These are phyloP conservation scores for Allobates femoralis DNA, from an alignment of 2,797 vertebrate species.

Conservation along the genomic window DNA sequence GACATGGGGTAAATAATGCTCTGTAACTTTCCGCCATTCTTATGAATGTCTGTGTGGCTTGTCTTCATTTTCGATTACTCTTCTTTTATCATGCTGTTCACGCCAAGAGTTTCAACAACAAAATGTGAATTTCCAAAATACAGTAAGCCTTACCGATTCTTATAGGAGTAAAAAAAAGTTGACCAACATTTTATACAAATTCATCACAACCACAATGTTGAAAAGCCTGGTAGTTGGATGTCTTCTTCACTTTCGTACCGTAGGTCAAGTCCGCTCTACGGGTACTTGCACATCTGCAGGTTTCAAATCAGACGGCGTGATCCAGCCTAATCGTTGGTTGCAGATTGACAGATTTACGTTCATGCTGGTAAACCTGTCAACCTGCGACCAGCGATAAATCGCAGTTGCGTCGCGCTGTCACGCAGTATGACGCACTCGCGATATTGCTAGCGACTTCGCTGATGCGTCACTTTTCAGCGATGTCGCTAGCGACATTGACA, in stretches of 20 bases:
- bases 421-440: too few species aligned
- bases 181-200: background rate
- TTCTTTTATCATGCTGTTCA: background rate
- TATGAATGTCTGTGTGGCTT: slow-evolving; percentile 8
- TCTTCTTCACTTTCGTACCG: background rate
- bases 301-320: too few species aligned
- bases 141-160: background rate
- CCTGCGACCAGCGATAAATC: too few species aligned
- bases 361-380: too few species aligned
- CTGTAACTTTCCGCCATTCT: slow-evolving; percentile 22
- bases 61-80: background rate
- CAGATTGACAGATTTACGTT: too few species aligned
- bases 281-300: too few species aligned
- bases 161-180: background rate
- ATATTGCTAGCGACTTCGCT: too few species aligned
- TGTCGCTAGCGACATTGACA: too few species aligned
- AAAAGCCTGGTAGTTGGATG: background rate
- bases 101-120: background rate
- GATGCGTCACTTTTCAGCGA: too few species aligned
- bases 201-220: background rate
- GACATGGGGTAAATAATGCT: slow-evolving; percentile 44
- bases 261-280: too few species aligned
- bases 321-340: too few species aligned
- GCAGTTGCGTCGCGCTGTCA: too few species aligned
- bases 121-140: background rate